Evolutionary conservation across 2,888 invertebrate genomes (phyloP), one percentile per base, ranked within the genome.

Genomic region (Lepidocyrtinus sp.): DNA sequence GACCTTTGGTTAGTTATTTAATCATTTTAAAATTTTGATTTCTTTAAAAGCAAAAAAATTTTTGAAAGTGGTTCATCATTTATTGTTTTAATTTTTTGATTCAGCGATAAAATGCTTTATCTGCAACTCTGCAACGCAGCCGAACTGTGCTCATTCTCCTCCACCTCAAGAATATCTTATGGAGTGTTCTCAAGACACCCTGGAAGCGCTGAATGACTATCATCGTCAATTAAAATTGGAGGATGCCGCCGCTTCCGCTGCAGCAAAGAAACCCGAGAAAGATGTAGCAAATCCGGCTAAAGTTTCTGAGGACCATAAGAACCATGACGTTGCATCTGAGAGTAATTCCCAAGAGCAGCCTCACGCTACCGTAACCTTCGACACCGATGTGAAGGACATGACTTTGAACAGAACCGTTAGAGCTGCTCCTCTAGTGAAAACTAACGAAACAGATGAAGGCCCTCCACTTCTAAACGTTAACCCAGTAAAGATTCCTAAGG

Each of bases 21-120:
- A 36, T 36, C 12, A 7, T 36, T 36, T 36, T 36, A 7, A 7
- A 36, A 36, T 36, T 36, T 36, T 5, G 36, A 36, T 7, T 7
- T 36, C 5, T 36, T 36, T 36, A 36, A n/a, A n/a, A n/a, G n/a
- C n/a, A n/a, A n/a, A n/a, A n/a, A n/a, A n/a, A n/a, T n/a, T n/a
- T n/a, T n/a, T n/a, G n/a, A n/a, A n/a, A n/a, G n/a, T n/a, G n/a
- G 36, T 5, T 36, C 5, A 36, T 36, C 12, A 7, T 36, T 36
- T 7, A 36, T 36, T 36, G 36, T 7, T 36, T 36, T 5, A 36
- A 36, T 7, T 36, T 62, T 80, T 75, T 63, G 24, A 24, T 68
- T 64, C 61, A 85, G 85, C 65, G 19, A 24, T 85, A 15, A 65
- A 82, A 75, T 85, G 85, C 61, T 85, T 78, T 71, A 74, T 79